A percentile compares a stretch with the other conserved stretches of the same genome.
Conservation (phyloP, 2,797 vertebrate genomes). For the Ispidina lecontei region DNA sequence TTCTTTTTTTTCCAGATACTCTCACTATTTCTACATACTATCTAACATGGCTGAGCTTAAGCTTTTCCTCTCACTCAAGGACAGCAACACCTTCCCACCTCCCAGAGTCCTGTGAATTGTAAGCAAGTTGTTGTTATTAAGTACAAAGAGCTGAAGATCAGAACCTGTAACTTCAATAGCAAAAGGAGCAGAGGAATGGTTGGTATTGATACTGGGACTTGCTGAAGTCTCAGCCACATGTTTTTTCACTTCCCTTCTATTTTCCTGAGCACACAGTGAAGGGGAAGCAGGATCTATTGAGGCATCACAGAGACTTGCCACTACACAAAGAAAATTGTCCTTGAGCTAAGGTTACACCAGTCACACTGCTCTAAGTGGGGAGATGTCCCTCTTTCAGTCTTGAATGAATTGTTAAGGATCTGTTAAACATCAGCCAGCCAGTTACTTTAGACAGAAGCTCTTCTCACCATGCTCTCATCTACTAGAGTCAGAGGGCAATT, state of each 20-base stretch:
- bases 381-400: neutral
- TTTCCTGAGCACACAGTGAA: slow-evolving; percentile 40
- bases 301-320: slow-evolving; percentile 45
- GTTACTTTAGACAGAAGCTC: neutral
- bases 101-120: neutral
- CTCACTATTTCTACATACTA: neutral
- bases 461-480: neutral
- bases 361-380: neutral
- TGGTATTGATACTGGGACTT: neutral
- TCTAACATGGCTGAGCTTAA: neutral
- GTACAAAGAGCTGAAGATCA: neutral
- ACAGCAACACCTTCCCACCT: neutral
- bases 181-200: neutral
- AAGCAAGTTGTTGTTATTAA: neutral
- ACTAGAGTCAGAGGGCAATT: neutral
- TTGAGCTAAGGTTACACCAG: neutral
- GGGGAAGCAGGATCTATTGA: slow-evolving; percentile 61
- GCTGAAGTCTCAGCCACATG: slow-evolving; percentile 10
- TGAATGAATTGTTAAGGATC: neutral
- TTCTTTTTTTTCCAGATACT: neutral
- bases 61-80: neutral
- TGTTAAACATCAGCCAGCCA: neutral
- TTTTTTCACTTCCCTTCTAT: slow-evolving; percentile 48
- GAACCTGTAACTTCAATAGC: neutral
- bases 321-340: neutral